These are phyloP conservation scores for Silvanus unidentatus DNA, from an alignment of 2,888 invertebrate species.

Conservation along the genomic window DNA sequence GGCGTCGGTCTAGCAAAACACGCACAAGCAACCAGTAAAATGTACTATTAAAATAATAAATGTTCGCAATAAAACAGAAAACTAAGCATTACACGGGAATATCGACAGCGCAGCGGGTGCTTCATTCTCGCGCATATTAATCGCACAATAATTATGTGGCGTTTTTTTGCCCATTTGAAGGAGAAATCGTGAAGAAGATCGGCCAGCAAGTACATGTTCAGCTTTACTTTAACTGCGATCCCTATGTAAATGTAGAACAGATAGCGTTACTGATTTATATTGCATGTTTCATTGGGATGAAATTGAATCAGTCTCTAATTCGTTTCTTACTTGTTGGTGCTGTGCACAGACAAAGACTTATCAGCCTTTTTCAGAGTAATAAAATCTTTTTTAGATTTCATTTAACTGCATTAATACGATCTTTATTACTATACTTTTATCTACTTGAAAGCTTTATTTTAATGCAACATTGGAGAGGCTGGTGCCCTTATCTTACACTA, in stretches of 20 bases:
- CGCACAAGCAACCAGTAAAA: constrained; percentile 37
- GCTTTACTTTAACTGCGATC: constrained; percentile 12
- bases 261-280: constrained; percentile 29
- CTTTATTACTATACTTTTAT: too few relatives aligned
- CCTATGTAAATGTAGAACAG: constrained; percentile 31
- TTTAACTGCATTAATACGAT: too few relatives aligned
- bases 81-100: constrained; percentile 40
- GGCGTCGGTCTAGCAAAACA: constrained; percentile 28
- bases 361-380: too few relatives aligned
- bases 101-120: constrained; percentile 40
- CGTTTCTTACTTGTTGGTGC: too few relatives aligned
- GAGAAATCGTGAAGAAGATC: constrained; percentile 22
- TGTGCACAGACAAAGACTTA: too few relatives aligned
- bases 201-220: constrained; percentile 25
- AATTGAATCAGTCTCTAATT: constrained; percentile 4
- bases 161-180: constrained; percentile 24
- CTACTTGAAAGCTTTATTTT: too few relatives aligned
- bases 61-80: constrained; percentile 41
- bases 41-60: constrained; percentile 44
- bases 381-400: too few relatives aligned
- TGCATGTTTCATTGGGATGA: constrained; percentile 11
- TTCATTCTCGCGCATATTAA: constrained; percentile 41
- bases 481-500: too few relatives aligned
- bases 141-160: constrained; percentile 39
- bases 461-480: too few relatives aligned